These are phyloP conservation scores for Aphodius sticticus DNA, from an alignment of 2,888 invertebrate species.

Conservation along the genomic window DNA sequence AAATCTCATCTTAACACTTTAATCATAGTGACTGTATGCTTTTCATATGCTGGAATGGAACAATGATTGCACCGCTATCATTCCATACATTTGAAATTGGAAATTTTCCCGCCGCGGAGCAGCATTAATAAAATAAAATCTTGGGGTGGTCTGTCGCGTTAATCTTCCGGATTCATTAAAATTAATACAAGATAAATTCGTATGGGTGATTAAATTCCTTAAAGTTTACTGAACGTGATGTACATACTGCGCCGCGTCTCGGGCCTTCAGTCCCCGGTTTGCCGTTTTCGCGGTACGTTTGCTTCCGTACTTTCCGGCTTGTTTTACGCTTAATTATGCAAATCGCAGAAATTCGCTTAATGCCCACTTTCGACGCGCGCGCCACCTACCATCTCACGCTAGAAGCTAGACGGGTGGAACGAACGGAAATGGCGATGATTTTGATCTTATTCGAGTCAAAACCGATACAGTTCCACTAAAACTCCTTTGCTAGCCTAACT, in stretches of 20 bases:
- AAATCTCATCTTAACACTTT: no score
- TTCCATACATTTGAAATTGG: no score
- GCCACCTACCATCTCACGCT: not conserved
- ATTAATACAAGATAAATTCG: conserved; percentile 4
- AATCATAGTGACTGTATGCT: no score
- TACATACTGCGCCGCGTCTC: not conserved
- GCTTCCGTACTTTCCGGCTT: not conserved
- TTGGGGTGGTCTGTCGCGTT: not conserved
- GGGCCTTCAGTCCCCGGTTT: not conserved
- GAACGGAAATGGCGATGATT: not conserved
- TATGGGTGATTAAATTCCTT: conserved; percentile 4
- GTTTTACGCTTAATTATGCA: conserved; percentile 4
- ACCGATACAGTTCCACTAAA: no score
- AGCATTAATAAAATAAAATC: not conserved
- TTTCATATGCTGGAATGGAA: no score
- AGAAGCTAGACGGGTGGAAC: not conserved
- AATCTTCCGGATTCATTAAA: not conserved
- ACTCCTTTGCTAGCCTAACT: no score
- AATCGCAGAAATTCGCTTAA: not conserved
- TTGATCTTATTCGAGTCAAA: no score
- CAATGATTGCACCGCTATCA: no score
- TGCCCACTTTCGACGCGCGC: not conserved
- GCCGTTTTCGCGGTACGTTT: conserved; percentile 4
- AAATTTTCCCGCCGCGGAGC: no score
- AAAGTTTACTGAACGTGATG: not conserved